Conservation (phyloP, 2,113 vertebrate genomes). For the Saiga tatarica region DNA sequence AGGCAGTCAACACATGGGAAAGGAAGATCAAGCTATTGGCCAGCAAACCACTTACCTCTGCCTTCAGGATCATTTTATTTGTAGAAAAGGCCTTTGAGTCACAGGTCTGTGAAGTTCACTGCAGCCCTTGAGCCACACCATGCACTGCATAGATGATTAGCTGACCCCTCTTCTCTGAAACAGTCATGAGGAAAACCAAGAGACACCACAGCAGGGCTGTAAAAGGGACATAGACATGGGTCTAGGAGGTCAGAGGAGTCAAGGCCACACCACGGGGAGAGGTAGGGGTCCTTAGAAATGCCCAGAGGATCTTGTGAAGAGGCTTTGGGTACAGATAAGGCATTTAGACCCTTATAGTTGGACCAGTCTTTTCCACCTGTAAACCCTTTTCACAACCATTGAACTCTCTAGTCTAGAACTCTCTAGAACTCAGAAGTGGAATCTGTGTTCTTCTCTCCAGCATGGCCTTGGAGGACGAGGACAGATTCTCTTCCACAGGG, state of each 20-base stretch:
- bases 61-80: neutral
- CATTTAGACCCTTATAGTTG: neutral
- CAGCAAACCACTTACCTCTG: neutral
- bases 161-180: neutral
- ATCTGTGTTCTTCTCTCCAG: neutral
- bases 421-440: neutral
- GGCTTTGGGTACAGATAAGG: neutral
- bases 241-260: neutral
- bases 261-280: no score
- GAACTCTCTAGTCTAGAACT: neutral
- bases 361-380: neutral
- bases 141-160: fast-evolving
- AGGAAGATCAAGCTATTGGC: neutral
- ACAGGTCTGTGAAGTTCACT: neutral
- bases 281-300: neutral
- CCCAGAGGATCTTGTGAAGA: neutral
- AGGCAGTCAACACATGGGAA: neutral
- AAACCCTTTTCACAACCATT: neutral
- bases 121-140: neutral
- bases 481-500: neutral
- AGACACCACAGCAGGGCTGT: fast-evolving
- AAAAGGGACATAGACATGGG: neutral
- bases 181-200: neutral
- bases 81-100: neutral
- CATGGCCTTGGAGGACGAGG: neutral